phyloP scores from a whole-genome alignment of 2,113 vertebrate genomes.

The Otocyon megalotis region DNA sequence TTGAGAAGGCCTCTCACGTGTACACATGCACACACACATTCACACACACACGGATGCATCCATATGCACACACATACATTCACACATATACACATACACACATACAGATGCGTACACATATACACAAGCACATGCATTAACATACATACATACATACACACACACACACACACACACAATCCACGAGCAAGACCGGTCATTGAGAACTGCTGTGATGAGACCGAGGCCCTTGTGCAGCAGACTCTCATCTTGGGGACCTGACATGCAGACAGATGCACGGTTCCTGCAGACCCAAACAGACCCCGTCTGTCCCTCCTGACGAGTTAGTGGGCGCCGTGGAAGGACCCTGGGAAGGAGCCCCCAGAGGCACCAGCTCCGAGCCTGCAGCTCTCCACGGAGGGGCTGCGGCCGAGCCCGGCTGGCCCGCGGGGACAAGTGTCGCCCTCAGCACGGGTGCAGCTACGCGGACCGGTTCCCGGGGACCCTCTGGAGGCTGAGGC shows the following conservation, averaged over 20 bases:
- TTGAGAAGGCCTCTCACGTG: background rate
- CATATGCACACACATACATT: background rate
- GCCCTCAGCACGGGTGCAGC: no score
- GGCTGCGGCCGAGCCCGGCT: background rate
- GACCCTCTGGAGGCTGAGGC: background rate
- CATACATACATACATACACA: background rate
- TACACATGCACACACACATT: no score
- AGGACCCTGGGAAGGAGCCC: background rate
- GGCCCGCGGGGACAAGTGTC: fast-evolving
- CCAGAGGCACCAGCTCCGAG: background rate
- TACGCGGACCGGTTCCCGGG: background rate
- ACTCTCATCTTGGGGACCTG: background rate
- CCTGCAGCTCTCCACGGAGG: fast-evolving
- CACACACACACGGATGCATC: background rate
- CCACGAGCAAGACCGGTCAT: background rate
- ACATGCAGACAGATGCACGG: background rate
- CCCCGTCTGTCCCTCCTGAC: background rate
- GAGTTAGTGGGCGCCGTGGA: no score
- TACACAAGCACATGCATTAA: fast-evolving
- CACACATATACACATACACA: no score
- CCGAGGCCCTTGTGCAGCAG: background rate
- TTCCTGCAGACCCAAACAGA: background rate
- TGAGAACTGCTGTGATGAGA: background rate
- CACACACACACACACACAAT: background rate
- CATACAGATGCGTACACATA: background rate